Percentiles rank a stretch among this genome's conserved stretches.
Evolutionary conservation across 2,113 vertebrate species (phyloP).

Genomic region (Myxocyprinus asiaticus): DNA sequence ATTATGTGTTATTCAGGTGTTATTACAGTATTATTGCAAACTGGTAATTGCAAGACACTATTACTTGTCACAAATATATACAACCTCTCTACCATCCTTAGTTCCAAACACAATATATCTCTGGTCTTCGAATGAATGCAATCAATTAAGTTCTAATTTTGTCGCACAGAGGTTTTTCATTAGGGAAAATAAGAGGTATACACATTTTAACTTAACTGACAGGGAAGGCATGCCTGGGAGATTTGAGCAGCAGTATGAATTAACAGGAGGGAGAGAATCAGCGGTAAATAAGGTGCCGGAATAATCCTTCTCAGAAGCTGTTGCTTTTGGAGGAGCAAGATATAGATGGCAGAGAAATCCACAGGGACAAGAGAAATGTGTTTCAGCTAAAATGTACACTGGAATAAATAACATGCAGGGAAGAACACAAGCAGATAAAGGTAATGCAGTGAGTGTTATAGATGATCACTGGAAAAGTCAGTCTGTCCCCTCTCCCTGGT

Average conservation of each 20-base stretch:
- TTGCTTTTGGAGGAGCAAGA: constrained; percentile 63
- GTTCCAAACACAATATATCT: neutral
- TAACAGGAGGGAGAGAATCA: constrained; percentile 31
- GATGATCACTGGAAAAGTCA: neutral
- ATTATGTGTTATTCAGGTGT: constrained; percentile 39
- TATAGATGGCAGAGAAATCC: constrained; percentile 62
- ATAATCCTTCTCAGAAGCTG: constrained; percentile 68
- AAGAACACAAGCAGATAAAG: constrained; percentile 18
- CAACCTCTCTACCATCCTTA: neutral
- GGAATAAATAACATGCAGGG: constrained; percentile 61
- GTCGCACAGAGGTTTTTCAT: constrained; percentile 6
- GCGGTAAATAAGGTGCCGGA: constrained; percentile 45
- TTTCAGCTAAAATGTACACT: constrained; percentile 58
- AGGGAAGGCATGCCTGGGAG: constrained; percentile 26
- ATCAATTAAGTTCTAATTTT: constrained; percentile 16
- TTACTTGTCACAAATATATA: neutral
- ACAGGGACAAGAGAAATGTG: constrained; percentile 27
- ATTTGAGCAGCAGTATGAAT: constrained; percentile 14
- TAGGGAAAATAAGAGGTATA: constrained; percentile 20
- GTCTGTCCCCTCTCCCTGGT: neutral
- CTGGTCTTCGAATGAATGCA: neutral
- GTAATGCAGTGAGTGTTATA: neutral
- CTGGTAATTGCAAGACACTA: constrained; percentile 23
- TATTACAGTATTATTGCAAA: constrained; percentile 21
- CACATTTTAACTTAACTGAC: constrained; percentile 11